phyloP scores from a whole-genome alignment of 2,113 vertebrate genomes.

The Butorides virescens region DNA sequence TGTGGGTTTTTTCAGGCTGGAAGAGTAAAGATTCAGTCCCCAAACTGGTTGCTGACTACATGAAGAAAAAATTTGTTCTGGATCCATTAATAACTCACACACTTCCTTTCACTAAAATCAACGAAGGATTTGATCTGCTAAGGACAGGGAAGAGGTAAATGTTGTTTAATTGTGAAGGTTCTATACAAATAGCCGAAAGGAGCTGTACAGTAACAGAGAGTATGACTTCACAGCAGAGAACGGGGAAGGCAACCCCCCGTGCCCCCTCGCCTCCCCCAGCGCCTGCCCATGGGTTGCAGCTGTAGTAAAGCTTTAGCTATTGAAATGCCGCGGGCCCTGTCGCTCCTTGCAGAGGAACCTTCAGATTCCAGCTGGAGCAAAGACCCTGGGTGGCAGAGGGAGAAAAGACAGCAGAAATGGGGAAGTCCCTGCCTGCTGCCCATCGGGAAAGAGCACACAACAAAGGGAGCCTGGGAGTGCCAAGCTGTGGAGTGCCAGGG shows the following conservation, averaged over 20 bases:
- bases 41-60: conserved; percentile 85
- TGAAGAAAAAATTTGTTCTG: conserved; percentile 86
- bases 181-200: neutral
- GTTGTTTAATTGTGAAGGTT: neutral
- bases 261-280: neutral
- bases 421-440: neutral
- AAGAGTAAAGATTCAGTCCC: conserved; percentile 77
- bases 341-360: neutral
- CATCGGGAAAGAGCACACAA: neutral
- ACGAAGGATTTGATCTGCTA: conserved; percentile 87
- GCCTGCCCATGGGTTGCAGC: neutral
- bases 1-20: conserved; percentile 52
- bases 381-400: neutral
- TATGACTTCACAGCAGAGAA: neutral
- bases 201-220: neutral
- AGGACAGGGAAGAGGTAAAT: conserved; percentile 69
- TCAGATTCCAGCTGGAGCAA: neutral
- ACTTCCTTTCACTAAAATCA: conserved; percentile 82
- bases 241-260: neutral
- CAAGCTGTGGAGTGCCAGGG: neutral
- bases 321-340: neutral
- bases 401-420: neutral
- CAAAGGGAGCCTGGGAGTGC: neutral
- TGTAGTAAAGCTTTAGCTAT: neutral
- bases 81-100: conserved; percentile 89